These are phyloP conservation scores for Drosophila falleni DNA, from an alignment of 2,888 invertebrate species.

Conservation along the genomic window DNA sequence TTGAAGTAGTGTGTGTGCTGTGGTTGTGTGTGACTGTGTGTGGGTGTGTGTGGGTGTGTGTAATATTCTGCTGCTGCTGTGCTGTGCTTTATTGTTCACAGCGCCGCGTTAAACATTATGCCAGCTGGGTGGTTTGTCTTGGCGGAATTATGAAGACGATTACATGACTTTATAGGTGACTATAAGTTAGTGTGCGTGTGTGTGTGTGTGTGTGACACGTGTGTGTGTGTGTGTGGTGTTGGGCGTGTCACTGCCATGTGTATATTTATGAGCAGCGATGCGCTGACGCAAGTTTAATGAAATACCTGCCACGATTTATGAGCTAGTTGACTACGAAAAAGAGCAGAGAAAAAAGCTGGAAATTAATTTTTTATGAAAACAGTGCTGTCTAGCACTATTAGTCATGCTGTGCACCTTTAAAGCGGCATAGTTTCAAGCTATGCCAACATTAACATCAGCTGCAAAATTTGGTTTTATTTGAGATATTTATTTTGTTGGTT, in stretches of 20 bases:
- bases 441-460: slow-evolving; percentile 38
- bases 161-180: slow-evolving; percentile 76
- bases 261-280: slow-evolving; percentile 69
- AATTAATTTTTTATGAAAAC: slow-evolving; percentile 50
- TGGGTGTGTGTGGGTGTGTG: slow-evolving; percentile 31
- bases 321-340: slow-evolving; percentile 58
- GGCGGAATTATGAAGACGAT: slow-evolving; percentile 79
- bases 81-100: slow-evolving; percentile 73
- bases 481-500: not conserved
- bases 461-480: slow-evolving; percentile 33
- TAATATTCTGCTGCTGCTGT: slow-evolving; percentile 54
- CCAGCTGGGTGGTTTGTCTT: slow-evolving; percentile 70
- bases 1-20: slow-evolving; percentile 46
- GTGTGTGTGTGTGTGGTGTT: slow-evolving; percentile 7
- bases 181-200: slow-evolving; percentile 33
- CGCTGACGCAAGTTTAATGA: slow-evolving; percentile 72
- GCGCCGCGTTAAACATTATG: slow-evolving; percentile 76
- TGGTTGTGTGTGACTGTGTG: not conserved
- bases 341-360: slow-evolving; percentile 17
- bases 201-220: slow-evolving; percentile 17
- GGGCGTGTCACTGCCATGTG: slow-evolving; percentile 35
- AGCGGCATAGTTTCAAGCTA: not conserved
- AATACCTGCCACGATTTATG: slow-evolving; percentile 79
- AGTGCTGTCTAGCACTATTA: slow-evolving; percentile 34
- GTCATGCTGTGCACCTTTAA: slow-evolving; percentile 10